Percentiles rank a stretch among this genome's conserved stretches.
These are phyloP conservation scores for Pandemis corylana DNA, from an alignment of 2,888 invertebrate species.

Conservation along the genomic window DNA sequence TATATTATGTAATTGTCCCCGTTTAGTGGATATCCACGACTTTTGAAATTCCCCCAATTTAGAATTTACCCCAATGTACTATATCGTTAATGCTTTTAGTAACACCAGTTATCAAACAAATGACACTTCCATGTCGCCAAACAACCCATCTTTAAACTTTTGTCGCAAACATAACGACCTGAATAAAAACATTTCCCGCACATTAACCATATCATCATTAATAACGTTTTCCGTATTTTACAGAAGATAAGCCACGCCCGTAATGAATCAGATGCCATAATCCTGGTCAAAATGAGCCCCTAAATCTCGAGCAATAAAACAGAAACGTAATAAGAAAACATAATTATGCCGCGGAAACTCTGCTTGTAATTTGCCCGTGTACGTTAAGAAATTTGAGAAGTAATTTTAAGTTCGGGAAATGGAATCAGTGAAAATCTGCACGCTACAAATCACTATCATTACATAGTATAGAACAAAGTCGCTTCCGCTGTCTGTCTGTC, in stretches of 20 bases:
- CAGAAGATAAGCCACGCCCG: constrained; percentile 28
- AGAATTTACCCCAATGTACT: too few species aligned
- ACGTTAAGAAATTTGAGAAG: constrained; percentile 8
- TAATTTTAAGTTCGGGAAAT: constrained; percentile 9
- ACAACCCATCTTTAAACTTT: background rate
- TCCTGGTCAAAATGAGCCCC: constrained; percentile 28
- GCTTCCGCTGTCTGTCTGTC: too few species aligned
- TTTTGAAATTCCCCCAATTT: too few species aligned
- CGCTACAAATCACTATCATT: too few species aligned
- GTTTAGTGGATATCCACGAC: too few species aligned
- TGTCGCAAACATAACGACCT: background rate
- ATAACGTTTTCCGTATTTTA: constrained; percentile 33
- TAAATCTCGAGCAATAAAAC: constrained; percentile 28
- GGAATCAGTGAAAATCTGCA: background rate
- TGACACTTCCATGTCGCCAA: background rate
- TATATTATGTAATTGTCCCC: too few species aligned
- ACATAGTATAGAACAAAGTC: too few species aligned
- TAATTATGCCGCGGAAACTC: constrained; percentile 15
- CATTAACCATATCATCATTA: constrained; percentile 25
- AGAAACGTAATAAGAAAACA: constrained; percentile 34
- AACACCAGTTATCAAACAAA: background rate
- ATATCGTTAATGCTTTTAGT: too few species aligned
- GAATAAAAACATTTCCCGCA: constrained; percentile 8
- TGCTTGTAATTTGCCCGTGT: background rate
- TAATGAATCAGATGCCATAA: constrained; percentile 40